Conservation (phyloP, 1,140 invertebrate genomes). For the Berghia stephanieae region DNA sequence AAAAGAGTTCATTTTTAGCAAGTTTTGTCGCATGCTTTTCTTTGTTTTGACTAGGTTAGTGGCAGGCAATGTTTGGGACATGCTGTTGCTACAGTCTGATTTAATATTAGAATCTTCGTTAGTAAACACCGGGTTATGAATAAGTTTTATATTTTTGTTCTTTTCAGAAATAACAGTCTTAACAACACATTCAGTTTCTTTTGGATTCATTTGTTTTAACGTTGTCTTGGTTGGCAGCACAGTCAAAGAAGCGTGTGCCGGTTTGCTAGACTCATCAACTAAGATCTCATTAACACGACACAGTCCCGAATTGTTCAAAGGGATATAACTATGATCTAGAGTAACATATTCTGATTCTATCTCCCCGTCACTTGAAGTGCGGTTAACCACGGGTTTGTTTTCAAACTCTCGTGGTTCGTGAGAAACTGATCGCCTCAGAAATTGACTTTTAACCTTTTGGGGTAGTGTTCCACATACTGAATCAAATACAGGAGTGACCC, state of each 20-base stretch:
- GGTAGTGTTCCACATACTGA: no score
- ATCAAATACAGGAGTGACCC: no score
- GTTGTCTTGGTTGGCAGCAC: no score
- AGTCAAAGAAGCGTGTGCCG: no score
- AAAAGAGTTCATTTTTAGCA: neutral
- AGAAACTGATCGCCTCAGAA: conserved; percentile 1
- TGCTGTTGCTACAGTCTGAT: conserved; percentile 6
- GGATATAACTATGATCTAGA: neutral
- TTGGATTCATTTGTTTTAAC: no score
- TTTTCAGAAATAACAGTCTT: no score
- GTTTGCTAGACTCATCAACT: neutral
- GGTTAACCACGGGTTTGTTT: neutral
- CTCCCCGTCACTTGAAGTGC: neutral
- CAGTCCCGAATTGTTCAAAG: neutral
- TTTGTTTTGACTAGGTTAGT: no score
- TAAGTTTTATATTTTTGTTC: no score
- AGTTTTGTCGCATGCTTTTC: no score
- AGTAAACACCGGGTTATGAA: neutral
- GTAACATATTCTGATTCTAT: conserved; percentile 30
- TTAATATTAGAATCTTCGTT: no score
- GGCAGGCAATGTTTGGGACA: neutral
- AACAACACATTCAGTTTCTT: no score
- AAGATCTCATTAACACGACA: neutral
- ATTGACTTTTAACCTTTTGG: no score
- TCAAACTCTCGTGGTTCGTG: neutral